These are phyloP conservation scores for Microtus obscurus DNA, from an alignment of 2,797 vertebrate species.

Conservation along the genomic window DNA sequence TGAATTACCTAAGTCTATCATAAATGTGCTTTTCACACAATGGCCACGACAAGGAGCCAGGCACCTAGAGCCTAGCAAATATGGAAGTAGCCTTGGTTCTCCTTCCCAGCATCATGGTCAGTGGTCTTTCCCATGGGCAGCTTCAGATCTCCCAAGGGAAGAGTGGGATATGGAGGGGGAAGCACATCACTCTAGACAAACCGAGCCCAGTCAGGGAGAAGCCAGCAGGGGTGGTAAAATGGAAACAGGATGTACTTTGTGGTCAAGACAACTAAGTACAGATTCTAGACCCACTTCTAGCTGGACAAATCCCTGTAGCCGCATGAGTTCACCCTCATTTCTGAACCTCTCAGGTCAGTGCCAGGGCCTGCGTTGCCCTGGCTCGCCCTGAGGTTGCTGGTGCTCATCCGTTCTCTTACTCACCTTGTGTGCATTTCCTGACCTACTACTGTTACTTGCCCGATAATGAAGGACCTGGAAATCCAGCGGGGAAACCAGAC, in stretches of 20 bases:
- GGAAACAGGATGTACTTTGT: not conserved
- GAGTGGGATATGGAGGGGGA: fast-evolving
- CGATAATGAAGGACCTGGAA: not conserved
- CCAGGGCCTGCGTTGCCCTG: fast-evolving
- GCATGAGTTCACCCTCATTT: not conserved
- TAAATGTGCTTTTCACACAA: not conserved
- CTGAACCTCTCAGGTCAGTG: not conserved
- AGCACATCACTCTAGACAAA: not conserved
- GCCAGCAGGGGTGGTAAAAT: not conserved
- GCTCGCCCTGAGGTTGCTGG: not conserved
- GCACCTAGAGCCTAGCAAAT: not conserved
- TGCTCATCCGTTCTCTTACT: not conserved
- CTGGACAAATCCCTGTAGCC: not conserved
- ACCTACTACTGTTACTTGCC: not conserved
- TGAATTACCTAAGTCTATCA: not conserved
- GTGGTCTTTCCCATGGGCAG: not conserved
- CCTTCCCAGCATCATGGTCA: not conserved
- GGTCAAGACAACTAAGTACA: not conserved
- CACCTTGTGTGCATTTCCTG: not conserved
- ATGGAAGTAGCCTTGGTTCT: not conserved
- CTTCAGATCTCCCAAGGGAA: not conserved
- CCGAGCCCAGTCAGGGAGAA: not conserved
- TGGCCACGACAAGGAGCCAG: not conserved
- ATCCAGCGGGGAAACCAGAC: not conserved
- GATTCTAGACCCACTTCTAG: not conserved